Conservation (phyloP, 1,140 invertebrate genomes). For the Aphelinus certus region DNA sequence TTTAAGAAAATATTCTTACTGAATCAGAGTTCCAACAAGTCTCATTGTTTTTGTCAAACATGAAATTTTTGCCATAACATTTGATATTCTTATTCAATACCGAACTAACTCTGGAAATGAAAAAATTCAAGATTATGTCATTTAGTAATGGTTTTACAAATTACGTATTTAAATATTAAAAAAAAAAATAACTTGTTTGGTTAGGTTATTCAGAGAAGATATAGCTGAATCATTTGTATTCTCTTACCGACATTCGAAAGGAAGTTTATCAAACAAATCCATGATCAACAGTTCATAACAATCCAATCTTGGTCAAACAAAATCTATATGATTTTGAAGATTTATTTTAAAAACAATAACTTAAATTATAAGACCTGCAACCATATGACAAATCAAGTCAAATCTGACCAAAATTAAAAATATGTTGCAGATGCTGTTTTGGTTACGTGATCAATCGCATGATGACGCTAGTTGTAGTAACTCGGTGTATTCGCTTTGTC, state of each 20-base stretch:
- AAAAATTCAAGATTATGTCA: neutral
- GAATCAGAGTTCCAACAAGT: conserved; percentile 78
- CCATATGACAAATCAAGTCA: no score
- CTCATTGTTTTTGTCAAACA: conserved; percentile 71
- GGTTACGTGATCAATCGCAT: no score
- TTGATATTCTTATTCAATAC: conserved; percentile 71
- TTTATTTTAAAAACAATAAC: no score
- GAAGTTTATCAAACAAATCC: no score
- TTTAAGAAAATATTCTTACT: conserved; percentile 54
- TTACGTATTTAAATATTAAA: conserved; percentile 14
- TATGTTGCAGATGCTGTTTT: no score
- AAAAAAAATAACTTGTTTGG: conserved; percentile 4
- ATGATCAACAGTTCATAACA: no score
- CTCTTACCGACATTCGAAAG: conserved; percentile 52
- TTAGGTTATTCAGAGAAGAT: neutral
- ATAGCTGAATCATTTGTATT: conserved; percentile 1
- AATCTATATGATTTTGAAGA: no score
- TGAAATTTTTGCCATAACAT: conserved; percentile 71
- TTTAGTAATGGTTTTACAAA: neutral
- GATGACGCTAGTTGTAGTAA: no score
- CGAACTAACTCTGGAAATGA: conserved; percentile 70
- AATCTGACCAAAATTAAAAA: no score
- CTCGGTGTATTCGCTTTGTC: no score
- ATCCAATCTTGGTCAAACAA: no score
- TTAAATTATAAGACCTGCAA: no score